These are phyloP conservation scores for Diloba caeruleocephala DNA, from an alignment of 2,888 invertebrate species.

Conservation along the genomic window DNA sequence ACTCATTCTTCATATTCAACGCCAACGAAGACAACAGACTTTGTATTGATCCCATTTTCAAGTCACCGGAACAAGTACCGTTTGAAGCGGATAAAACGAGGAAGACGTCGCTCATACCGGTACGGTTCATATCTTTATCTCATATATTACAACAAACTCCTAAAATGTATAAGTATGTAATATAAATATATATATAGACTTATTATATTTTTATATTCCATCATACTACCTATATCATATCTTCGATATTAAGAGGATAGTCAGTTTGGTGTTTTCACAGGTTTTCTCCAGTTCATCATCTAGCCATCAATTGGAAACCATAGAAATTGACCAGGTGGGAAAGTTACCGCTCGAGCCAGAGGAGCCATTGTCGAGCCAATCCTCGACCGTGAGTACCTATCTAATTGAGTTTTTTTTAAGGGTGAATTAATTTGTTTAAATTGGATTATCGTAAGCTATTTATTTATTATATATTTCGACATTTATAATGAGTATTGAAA, in stretches of 20 bases:
- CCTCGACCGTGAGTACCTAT: slow-evolving; percentile 10
- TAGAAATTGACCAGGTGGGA: background rate
- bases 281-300: slow-evolving; percentile 50
- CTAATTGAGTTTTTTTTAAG: too few species aligned
- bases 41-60: slow-evolving; percentile 67
- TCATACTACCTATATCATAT: too few species aligned
- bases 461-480: too few species aligned
- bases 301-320: slow-evolving; percentile 19
- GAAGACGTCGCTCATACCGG: slow-evolving; percentile 72
- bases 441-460: too few species aligned
- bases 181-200: too few species aligned
- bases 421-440: too few species aligned
- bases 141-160: too few species aligned
- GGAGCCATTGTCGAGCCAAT: slow-evolving; percentile 13
- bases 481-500: too few species aligned
- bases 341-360: background rate
- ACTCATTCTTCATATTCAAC: slow-evolving; percentile 83
- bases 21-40: slow-evolving; percentile 82
- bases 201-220: too few species aligned
- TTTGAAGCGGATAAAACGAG: slow-evolving; percentile 54
- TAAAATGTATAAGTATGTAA: too few species aligned
- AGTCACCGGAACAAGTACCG: slow-evolving; percentile 41
- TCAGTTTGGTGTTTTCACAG: slow-evolving; percentile 8
- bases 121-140: slow-evolving; percentile 28
- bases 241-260: too few species aligned